Base-by-base conservation (phyloP, 2,888 invertebrate genomes). In the Scelioninae gen. 1 region DNA sequence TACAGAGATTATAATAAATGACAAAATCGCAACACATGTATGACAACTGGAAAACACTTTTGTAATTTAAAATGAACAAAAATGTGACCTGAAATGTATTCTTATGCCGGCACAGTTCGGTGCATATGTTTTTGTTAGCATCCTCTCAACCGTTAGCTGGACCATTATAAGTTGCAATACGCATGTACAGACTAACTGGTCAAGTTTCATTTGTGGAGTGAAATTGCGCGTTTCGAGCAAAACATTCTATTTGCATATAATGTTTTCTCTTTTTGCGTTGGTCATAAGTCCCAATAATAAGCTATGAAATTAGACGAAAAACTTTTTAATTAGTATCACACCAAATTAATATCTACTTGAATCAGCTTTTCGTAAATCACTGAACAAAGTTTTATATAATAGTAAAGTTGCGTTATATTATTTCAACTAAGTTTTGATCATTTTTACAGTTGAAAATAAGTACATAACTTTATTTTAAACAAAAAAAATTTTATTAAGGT, bases 181-280 rank as follows among this genome's bases (percentile, higher is more conserved):
- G 53, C 66, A 38, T 51, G 29, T 62, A 31, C 23, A 53, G 13
- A 38, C 51, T 62, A 62, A 49, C 34, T 60, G 60, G 49, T 60
- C 16, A 62, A 53, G 72, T 53, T 72, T 62, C 72, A 51, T 53
- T 72, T 72, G 53, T 32, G n/a, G 32, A 40, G 62, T 43, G 40
- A 74, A 74, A 74, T 74, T 74, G 63, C 55, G 55, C 63, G 63
- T 72, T 63, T 32, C 53, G 34, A 34, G 34, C 62, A 16, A 72
- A 55, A 32, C 55, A 43, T 53, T 55, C 62, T 55, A 62, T 72
- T 72, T 72, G 53, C 72, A 63, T 74, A 51, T 29, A 53, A 62
- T 53, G 32, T 72, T 43, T 49, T 32, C 29, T 49, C 34, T 51
- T 32, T 38, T 62, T 53, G 15, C 9, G 15, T 13, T 34, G 8